A percentile compares a stretch with the other conserved stretches of the same genome.
Conservation (phyloP, 2,888 invertebrate species). For the Agonopterix alstromeriana region DNA sequence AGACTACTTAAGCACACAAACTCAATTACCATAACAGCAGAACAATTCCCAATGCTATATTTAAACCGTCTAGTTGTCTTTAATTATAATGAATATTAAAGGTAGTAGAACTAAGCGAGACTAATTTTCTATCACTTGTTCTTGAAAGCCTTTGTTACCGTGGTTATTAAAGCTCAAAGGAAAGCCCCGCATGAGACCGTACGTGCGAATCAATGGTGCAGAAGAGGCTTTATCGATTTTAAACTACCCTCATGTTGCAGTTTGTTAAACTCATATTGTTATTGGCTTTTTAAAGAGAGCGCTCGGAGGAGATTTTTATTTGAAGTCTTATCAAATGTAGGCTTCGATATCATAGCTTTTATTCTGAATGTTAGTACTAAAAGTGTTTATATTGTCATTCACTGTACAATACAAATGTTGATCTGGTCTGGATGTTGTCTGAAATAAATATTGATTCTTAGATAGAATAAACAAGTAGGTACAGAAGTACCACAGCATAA, state of each 20-base stretch:
- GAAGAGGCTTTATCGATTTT: constrained; percentile 54
- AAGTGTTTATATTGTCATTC: too few relatives aligned
- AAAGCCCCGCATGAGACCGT: constrained; percentile 16
- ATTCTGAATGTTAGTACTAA: too few relatives aligned
- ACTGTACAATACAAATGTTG: too few relatives aligned
- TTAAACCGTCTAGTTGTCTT: background rate
- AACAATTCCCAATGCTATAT: background rate
- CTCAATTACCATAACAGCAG: too few relatives aligned
- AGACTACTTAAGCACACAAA: too few relatives aligned
- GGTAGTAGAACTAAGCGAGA: constrained; percentile 20
- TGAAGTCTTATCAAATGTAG: background rate
- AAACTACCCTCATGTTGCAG: constrained; percentile 47
- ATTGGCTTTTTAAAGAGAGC: constrained; percentile 41
- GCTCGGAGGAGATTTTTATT: constrained; percentile 1
- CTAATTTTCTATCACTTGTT: constrained; percentile 52
- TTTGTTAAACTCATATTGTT: constrained; percentile 56
- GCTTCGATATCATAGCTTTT: too few relatives aligned
- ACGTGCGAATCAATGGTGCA: constrained; percentile 47
- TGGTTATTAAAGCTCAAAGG: constrained; percentile 51
- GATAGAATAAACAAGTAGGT: too few relatives aligned
- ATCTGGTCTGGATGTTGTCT: too few relatives aligned
- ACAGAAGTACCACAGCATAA: too few relatives aligned
- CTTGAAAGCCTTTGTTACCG: constrained; percentile 49
- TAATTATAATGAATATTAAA: constrained; percentile 25
- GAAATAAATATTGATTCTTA: too few relatives aligned